phyloP scores from a whole-genome alignment of 2,888 invertebrate species.

The Caenorhabditis sp. region DNA sequence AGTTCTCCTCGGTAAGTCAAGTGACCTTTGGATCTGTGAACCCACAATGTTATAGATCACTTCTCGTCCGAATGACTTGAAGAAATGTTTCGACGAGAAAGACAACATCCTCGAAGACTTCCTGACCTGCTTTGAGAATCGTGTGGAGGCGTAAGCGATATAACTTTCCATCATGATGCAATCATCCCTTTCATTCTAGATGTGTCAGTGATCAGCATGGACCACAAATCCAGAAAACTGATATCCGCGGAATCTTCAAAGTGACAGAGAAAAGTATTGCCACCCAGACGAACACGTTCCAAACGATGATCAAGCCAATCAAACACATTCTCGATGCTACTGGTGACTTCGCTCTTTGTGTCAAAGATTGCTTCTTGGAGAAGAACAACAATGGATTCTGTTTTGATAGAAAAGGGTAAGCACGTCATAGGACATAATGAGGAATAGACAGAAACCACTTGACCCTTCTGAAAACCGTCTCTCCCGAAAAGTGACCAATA shows the following conservation, averaged over 20 bases:
- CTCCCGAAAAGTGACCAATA: constrained; percentile 53
- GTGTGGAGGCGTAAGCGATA: constrained; percentile 76
- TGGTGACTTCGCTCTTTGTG: constrained; percentile 78
- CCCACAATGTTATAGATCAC: constrained; percentile 71
- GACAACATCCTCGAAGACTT: constrained; percentile 77
- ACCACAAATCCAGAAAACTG: constrained; percentile 77
- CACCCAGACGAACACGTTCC: constrained; percentile 67
- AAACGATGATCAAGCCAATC: constrained; percentile 77
- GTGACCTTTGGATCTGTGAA: neutral
- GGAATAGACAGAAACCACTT: constrained; percentile 23
- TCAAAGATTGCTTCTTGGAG: constrained; percentile 80
- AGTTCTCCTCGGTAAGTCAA: constrained; percentile 73
- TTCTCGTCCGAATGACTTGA: constrained; percentile 75
- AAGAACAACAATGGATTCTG: constrained; percentile 80
- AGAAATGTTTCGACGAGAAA: constrained; percentile 78
- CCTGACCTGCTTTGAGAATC: constrained; percentile 78
- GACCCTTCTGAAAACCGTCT: constrained; percentile 29
- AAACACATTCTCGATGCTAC: constrained; percentile 79
- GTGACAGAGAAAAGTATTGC: constrained; percentile 76
- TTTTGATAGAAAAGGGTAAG: constrained; percentile 77
- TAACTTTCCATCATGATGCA: constrained; percentile 30
- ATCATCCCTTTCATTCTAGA: constrained; percentile 59
- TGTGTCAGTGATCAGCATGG: constrained; percentile 74
- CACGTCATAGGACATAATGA: constrained; percentile 20
- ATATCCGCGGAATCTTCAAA: constrained; percentile 80